Evolutionary conservation across 2,113 vertebrate genomes (phyloP), one percentile per base, ranked within the genome.

Genomic region (Nesogale talazaci): DNA sequence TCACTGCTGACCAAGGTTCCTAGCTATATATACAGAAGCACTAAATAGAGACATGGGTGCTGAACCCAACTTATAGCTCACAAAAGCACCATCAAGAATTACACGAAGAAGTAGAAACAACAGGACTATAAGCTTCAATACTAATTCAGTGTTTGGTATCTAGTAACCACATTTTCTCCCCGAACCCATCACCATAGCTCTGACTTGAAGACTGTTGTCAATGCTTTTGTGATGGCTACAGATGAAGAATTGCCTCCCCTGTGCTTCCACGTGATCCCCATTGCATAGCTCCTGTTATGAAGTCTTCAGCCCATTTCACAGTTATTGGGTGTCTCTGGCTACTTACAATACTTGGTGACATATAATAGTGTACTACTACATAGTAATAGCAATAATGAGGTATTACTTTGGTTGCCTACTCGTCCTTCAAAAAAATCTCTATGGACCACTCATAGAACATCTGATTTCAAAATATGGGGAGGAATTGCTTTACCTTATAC

Each of bases 241-340:
- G 7, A 67, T 34, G 22, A 16, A 0, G 0, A 22, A 38, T n/a
- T 1, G 0, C 31, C 6, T 74, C 70, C 61, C 46, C 16, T 27
- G 40, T 31, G 20, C 29, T 10, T 36, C 27, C 7, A 16, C 52
- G 38, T 59, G 9, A 9, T 46, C 0, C 34, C 19, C 29, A 23
- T 22, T 63, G 23, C 38, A 23, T 10, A 76, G 15, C 19, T 38
- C n/a, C 38, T 17, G 6, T 8, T 76, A 36, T 82, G 20, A 77
- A 42, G 36, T 22, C 59, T 42, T 1, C 6, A 74, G 46, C 6
- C 25, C 31, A 57, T 20, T 42, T 6, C 12, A 61, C 20, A 40
- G 6, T 31, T 8, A 34, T 38, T 52, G 31, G 74, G 31, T 6
- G 10, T 22, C 36, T 29, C 86, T 74, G n/a, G 46, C 46, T 52